Conservation (phyloP, 2,888 invertebrate species). For the Kuschelorhynchus macadamiae region DNA sequence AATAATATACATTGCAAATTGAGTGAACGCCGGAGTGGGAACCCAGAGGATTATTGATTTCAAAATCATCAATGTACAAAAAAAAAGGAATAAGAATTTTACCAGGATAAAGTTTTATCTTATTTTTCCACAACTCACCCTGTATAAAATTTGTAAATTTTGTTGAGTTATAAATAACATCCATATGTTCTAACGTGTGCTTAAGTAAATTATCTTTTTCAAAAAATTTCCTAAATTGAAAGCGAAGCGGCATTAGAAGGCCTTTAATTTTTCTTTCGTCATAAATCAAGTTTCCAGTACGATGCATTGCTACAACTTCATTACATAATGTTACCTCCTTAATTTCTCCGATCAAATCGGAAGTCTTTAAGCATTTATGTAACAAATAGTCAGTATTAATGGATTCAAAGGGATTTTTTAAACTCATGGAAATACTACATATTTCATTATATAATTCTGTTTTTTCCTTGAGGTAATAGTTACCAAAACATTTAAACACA, state of each 20-base stretch:
- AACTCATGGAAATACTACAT: too few species aligned
- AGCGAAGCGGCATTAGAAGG: conserved; percentile 59
- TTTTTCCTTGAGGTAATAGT: too few species aligned
- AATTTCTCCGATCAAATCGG: too few species aligned
- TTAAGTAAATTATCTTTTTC: conserved; percentile 30
- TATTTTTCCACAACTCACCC: conserved; percentile 53
- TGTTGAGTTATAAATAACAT: conserved; percentile 12
- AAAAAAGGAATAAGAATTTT: conserved; percentile 53
- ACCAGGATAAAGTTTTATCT: conserved; percentile 46
- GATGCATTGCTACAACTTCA: background rate
- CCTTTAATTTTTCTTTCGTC: conserved; percentile 53
- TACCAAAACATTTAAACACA: too few species aligned
- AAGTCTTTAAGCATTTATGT: too few species aligned
- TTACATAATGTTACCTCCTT: conserved; percentile 1
- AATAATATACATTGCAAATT: conserved; percentile 53
- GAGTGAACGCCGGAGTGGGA: conserved; percentile 51
- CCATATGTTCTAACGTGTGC: conserved; percentile 24
- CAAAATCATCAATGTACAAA: conserved; percentile 54
- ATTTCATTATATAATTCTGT: too few species aligned
- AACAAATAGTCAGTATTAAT: too few species aligned
- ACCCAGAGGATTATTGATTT: conserved; percentile 56
- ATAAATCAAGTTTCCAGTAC: conserved; percentile 35
- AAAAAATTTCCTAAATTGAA: conserved; percentile 37
- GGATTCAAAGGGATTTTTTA: too few species aligned
- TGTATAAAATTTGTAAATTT: conserved; percentile 51